Conservation (phyloP, 2,888 invertebrate species). For the Baronia brevicornis region DNA sequence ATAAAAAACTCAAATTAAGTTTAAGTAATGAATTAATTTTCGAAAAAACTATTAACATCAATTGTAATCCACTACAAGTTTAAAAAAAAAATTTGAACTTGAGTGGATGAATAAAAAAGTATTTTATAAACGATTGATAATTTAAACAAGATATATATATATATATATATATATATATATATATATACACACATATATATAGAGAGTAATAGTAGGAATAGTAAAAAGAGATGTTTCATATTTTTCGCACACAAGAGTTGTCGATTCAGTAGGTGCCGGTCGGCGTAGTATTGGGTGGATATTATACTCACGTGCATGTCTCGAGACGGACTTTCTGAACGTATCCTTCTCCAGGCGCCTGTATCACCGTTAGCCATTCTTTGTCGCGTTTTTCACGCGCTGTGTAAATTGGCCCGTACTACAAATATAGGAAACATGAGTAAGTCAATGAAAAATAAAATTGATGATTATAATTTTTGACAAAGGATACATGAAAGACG, state of each 20-base stretch:
- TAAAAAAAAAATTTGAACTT: too few species aligned
- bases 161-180: too few species aligned
- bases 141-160: too few species aligned
- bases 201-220: neutral
- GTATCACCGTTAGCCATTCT: constrained; percentile 45
- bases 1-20: too few species aligned
- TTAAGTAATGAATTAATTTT: too few species aligned
- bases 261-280: neutral
- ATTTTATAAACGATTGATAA: too few species aligned
- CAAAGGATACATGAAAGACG: too few species aligned
- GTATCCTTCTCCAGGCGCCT: constrained; percentile 49
- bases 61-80: too few species aligned
- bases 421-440: constrained; percentile 23
- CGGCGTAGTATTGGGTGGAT: too few species aligned
- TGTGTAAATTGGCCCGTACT: constrained; percentile 53
- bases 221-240: neutral
- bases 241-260: neutral
- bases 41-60: too few species aligned
- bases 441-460: constrained; percentile 1
- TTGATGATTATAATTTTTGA: neutral
- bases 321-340: constrained; percentile 52
- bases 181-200: too few species aligned
- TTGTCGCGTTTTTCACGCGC: constrained; percentile 35
- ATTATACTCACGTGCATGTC: constrained; percentile 43
- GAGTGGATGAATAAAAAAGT: too few species aligned